These are phyloP conservation scores for Darevskia nairensis DNA, from an alignment of 2,797 vertebrate species.

Conservation along the genomic window DNA sequence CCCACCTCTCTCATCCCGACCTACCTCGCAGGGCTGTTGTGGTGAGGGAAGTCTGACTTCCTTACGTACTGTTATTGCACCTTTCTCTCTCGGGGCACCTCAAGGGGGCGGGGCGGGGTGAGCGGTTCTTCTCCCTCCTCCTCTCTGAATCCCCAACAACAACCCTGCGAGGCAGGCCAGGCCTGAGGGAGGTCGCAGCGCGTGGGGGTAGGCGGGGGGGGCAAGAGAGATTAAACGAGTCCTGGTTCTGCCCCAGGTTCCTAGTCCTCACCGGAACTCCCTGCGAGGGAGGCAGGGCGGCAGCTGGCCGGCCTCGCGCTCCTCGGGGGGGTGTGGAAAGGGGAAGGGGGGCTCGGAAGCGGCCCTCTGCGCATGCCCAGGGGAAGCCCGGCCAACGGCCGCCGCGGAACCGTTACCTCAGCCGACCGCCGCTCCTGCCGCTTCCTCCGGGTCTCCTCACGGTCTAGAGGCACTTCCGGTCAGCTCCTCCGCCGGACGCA, in stretches of 20 bases:
- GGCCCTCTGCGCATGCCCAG: neutral
- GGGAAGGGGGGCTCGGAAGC: fast-evolving
- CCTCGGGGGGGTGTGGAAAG: too few relatives aligned
- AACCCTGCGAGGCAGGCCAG: neutral
- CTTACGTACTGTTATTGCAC: too few relatives aligned
- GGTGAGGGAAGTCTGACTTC: too few relatives aligned
- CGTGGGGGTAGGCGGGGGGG: neutral
- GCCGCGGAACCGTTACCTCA: too few relatives aligned
- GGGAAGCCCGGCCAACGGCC: neutral
- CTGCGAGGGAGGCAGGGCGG: neutral
- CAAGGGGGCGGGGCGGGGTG: too few relatives aligned
- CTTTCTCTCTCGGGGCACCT: too few relatives aligned
- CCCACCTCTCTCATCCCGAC: neutral
- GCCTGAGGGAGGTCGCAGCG: too few relatives aligned
- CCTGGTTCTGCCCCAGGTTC: too few relatives aligned
- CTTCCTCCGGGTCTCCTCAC: neutral
- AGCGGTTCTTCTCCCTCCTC: neutral
- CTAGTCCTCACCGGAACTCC: too few relatives aligned
- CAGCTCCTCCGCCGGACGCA: too few relatives aligned
- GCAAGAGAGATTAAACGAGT: neutral
- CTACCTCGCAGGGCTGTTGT: neutral
- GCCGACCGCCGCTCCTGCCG: too few relatives aligned
- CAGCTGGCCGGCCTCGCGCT: neutral
- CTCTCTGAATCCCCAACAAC: neutral
- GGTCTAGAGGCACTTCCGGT: neutral